Evolutionary conservation across 2,113 vertebrate species (phyloP), one percentile per base, ranked within the genome.

Genomic region (Chamaea fasciata): DNA sequence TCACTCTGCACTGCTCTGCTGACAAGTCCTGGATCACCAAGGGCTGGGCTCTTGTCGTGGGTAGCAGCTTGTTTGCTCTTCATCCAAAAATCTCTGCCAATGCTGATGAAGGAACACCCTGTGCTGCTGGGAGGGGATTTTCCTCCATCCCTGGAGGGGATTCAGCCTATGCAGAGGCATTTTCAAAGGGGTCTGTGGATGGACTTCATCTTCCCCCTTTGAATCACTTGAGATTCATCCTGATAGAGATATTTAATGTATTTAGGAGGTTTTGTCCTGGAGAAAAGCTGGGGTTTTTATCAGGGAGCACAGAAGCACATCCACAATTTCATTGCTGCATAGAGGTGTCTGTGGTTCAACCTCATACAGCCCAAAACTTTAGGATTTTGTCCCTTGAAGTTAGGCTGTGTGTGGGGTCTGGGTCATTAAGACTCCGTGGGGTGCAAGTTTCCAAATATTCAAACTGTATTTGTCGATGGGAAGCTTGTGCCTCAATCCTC

Each of bases 41-140:
- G 42, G 59, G 24, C 52, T 30, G 56, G 41, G 35, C 28, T 49
- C 6, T 7, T n/a, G 2, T 24, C 0, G 0, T 24, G 33, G 7
- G 18, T 6, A 69, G 46, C 60, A 42, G 35, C 26, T 74, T 7
- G 6, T 56, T 71, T 65, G 47, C 39, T 64, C 56, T 59, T 44
- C 26, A 0, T 24, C 30, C 19, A 28, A 11, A 75, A 71, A 64
- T 18, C 27, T 37, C 49, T 37, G 17, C 35, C n/a, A 3, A 0
- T 7, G 35, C 33, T 67, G 71, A 2, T 14, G n/a, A 13, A 20
- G 46, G 56, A 74, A 13, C 46, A 11, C 6, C n/a, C 50, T 5
- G 13, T 28, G 49, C 71, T 82, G 30, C 42, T 26, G 17, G 47
- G 68, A 55, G 47, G 26, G 86, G 63, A 41, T 69, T 83, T 49